A percentile compares a stretch with the other conserved stretches of the same genome.
phyloP scores from a whole-genome alignment of 2,888 invertebrate species.

The Chloroclystis v-ata region DNA sequence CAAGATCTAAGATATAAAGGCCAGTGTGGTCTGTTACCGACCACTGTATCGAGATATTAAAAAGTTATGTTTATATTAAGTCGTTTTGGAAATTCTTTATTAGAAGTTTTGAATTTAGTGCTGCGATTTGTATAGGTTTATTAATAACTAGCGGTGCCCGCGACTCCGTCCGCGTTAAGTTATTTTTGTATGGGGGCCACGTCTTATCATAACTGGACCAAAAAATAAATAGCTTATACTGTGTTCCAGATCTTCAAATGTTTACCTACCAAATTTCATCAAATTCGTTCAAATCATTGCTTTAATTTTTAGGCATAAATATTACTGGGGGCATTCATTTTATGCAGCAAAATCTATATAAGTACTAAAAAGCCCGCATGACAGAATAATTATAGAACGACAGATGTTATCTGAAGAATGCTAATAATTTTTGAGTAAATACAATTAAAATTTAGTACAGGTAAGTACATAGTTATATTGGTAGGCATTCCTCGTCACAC shows the following conservation, averaged over 20 bases:
- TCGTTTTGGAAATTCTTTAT: constrained; percentile 27
- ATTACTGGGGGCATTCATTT: no score
- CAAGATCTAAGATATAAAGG: constrained; percentile 63
- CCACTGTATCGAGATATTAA: constrained; percentile 53
- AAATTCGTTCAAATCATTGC: no score
- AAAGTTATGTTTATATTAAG: constrained; percentile 27
- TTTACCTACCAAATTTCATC: no score
- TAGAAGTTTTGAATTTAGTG: constrained; percentile 10
- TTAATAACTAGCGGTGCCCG: not conserved
- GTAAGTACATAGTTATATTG: constrained; percentile 21
- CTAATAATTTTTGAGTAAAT: constrained; percentile 11
- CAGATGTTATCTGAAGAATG: constrained; percentile 5
- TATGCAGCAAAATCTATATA: no score
- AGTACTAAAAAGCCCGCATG: no score
- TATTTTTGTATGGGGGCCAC: no score
- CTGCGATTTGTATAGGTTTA: not conserved
- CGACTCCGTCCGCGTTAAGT: no score
- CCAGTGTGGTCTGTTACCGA: constrained; percentile 66
- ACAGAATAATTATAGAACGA: no score
- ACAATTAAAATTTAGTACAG: constrained; percentile 30
- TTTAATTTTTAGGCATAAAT: no score
- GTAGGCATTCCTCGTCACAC: constrained; percentile 25
- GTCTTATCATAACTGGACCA: no score
- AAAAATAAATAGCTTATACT: no score
- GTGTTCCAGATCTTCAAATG: no score